These are phyloP conservation scores for Drosophila leonis DNA, from an alignment of 2,888 invertebrate species.

Conservation along the genomic window DNA sequence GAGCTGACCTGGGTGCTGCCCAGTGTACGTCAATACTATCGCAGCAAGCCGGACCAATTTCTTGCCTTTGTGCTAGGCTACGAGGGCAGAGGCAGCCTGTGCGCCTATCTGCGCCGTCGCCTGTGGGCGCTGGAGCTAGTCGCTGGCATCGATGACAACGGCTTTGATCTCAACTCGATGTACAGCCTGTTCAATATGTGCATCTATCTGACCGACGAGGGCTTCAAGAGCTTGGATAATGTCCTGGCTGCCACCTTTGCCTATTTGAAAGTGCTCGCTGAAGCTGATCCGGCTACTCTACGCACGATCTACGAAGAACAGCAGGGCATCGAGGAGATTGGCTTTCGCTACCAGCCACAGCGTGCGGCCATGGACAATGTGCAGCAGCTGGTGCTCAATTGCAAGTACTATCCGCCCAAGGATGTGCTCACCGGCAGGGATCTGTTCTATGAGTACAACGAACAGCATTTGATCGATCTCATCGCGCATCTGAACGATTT, in stretches of 20 bases:
- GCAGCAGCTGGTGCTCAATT: slow-evolving; percentile 90
- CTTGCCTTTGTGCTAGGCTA: slow-evolving; percentile 93
- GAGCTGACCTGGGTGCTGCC: slow-evolving; percentile 85
- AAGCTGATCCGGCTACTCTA: slow-evolving; percentile 35
- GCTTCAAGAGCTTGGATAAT: slow-evolving; percentile 89
- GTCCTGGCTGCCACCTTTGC: slow-evolving; percentile 92
- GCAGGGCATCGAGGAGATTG: slow-evolving; percentile 90
- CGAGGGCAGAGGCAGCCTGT: slow-evolving; percentile 94
- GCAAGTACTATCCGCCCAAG: slow-evolving; percentile 92
- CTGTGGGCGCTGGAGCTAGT: slow-evolving; percentile 91
- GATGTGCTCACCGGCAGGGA: slow-evolving; percentile 92
- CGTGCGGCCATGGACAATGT: slow-evolving; percentile 91
- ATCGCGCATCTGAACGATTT: slow-evolving; percentile 79
- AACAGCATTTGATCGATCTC: slow-evolving; percentile 86
- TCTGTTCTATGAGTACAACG: slow-evolving; percentile 92
- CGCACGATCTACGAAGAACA: slow-evolving; percentile 86
- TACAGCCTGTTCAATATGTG: slow-evolving; percentile 91
- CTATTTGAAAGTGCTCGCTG: slow-evolving; percentile 90
- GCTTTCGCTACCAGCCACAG: slow-evolving; percentile 90
- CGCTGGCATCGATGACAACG: slow-evolving; percentile 90
- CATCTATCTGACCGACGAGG: slow-evolving; percentile 92
- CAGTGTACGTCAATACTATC: slow-evolving; percentile 78
- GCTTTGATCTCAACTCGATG: slow-evolving; percentile 92
- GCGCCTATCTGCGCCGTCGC: slow-evolving; percentile 89
- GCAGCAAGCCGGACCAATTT: slow-evolving; percentile 87